Conservation (phyloP, 2,113 vertebrate species). For the Acrocephalus arundinaceus region DNA sequence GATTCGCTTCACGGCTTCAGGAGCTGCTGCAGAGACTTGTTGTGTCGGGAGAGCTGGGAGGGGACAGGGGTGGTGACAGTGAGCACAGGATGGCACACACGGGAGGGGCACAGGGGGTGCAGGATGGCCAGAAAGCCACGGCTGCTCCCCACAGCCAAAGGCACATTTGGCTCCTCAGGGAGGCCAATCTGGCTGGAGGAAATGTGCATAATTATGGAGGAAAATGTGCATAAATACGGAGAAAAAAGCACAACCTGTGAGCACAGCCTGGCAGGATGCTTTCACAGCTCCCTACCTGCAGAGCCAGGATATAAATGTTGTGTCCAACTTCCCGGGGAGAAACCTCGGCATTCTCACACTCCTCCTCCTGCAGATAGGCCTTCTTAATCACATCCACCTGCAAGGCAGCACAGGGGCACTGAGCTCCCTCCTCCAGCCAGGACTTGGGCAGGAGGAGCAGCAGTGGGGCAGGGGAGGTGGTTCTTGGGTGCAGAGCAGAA, state of each 20-base stretch:
- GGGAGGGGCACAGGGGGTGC: neutral
- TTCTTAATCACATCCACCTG: conserved; percentile 97
- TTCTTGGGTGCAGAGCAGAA: neutral
- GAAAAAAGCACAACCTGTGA: neutral
- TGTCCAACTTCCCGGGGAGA: conserved; percentile 94
- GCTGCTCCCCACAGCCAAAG: neutral
- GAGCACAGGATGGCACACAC: neutral
- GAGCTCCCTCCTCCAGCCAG: neutral
- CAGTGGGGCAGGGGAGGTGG: neutral
- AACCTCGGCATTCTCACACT: conserved; percentile 85
- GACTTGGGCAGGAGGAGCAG: neutral
- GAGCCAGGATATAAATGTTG: conserved; percentile 95
- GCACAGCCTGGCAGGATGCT: neutral
- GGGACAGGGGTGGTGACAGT: neutral
- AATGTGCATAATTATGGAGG: neutral
- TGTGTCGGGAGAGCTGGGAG: conserved; percentile 90
- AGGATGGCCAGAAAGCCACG: neutral
- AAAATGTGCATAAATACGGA: neutral
- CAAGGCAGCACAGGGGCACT: neutral
- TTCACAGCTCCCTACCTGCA: conserved; percentile 81
- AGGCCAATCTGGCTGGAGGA: neutral
- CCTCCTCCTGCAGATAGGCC: conserved; percentile 90
- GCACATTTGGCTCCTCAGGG: neutral
- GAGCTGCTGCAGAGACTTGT: conserved; percentile 87
- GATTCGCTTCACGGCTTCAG: conserved; percentile 84